These are phyloP conservation scores for Pungitius pungitius DNA, from an alignment of 2,113 vertebrate species.

Conservation along the genomic window DNA sequence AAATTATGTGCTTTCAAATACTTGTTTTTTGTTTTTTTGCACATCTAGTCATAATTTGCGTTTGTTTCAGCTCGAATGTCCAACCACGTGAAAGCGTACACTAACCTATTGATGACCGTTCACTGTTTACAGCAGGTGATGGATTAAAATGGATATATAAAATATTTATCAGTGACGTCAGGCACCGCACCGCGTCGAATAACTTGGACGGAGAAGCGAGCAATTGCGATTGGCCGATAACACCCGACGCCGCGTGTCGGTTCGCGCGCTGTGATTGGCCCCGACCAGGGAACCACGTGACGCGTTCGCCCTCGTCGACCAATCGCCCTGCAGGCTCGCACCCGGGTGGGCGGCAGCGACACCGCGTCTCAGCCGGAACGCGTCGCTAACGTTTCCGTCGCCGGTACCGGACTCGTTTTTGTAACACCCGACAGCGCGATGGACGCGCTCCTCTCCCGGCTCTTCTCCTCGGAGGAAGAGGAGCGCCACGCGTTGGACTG, in stretches of 20 bases:
- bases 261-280: constrained; percentile 46
- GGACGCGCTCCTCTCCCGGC: constrained; percentile 50
- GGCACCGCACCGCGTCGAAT: background rate
- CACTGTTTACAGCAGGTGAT: background rate
- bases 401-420: too few species aligned
- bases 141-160: background rate
- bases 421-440: constrained; percentile 32
- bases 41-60: background rate
- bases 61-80: background rate
- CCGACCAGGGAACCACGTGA: fast-evolving
- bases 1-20: background rate
- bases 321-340: background rate
- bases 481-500: constrained; percentile 68
- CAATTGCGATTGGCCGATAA: constrained; percentile 47
- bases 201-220: background rate
- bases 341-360: background rate
- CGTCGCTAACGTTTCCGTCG: too few species aligned
- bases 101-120: background rate
- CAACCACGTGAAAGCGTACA: background rate
- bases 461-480: constrained; percentile 71
- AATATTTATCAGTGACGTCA: background rate
- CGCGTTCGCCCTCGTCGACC: background rate
- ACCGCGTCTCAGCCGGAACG: background rate
- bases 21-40: background rate
- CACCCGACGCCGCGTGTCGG: fast-evolving